Evolutionary conservation across 2,113 vertebrate species (phyloP).

Genomic region (Nibea albiflora): DNA sequence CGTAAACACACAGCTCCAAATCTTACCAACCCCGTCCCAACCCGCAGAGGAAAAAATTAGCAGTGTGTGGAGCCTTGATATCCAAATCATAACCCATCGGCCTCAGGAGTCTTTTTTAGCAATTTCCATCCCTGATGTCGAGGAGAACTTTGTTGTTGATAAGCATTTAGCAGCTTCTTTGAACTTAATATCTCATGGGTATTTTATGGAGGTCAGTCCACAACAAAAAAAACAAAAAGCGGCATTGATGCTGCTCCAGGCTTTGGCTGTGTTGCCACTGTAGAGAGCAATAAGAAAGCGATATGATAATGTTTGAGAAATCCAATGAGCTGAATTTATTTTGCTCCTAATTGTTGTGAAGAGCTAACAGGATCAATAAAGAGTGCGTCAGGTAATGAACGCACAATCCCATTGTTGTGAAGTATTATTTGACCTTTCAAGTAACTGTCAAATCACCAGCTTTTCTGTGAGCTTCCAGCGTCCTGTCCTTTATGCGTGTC

Average conservation of each 20-base stretch:
- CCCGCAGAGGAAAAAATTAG: background rate
- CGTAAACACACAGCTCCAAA: conserved; percentile 45
- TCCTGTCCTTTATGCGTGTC: too few relatives aligned
- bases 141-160: conserved; percentile 40
- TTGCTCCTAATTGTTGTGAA: conserved; percentile 1
- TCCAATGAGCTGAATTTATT: conserved; percentile 37
- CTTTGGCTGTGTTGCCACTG: conserved; percentile 22
- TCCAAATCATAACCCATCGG: conserved; percentile 47
- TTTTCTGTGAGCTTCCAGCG: too few relatives aligned
- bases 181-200: conserved; percentile 25
- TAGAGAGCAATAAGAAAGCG: conserved; percentile 12
- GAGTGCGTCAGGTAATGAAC: conserved; percentile 35
- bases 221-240: background rate
- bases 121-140: conserved; percentile 10
- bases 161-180: conserved; percentile 42
- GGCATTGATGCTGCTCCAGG: conserved; percentile 15
- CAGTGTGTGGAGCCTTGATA: conserved; percentile 12
- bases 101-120: conserved; percentile 34
- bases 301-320: conserved; percentile 27
- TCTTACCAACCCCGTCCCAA: background rate
- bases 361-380: conserved; percentile 52
- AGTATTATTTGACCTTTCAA: conserved; percentile 46
- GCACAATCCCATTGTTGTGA: conserved; percentile 9
- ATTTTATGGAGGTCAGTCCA: conserved; percentile 35
- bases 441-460: conserved; percentile 17